Evolutionary conservation across 2,888 invertebrate species (phyloP).

Genomic region (Bugula neritina): DNA sequence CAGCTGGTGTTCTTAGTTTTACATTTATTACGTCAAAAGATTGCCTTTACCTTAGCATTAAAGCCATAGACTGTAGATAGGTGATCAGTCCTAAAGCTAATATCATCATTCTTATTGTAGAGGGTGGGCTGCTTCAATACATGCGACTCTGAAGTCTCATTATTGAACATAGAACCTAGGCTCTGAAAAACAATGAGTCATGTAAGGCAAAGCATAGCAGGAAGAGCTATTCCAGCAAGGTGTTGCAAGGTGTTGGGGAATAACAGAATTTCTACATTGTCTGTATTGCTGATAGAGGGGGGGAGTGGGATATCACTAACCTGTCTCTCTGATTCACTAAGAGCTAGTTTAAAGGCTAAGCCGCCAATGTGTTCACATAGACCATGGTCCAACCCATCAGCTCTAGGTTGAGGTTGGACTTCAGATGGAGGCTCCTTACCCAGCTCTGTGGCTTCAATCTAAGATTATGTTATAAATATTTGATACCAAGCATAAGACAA

Average conservation of each 20-base stretch:
- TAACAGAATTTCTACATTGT: no score
- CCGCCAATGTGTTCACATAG: slow-evolving; percentile 42
- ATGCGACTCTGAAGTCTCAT: slow-evolving; percentile 37
- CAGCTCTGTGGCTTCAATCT: slow-evolving; percentile 46
- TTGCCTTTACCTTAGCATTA: slow-evolving; percentile 37
- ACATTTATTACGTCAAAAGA: no score
- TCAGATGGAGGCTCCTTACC: slow-evolving; percentile 46
- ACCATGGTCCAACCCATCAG: slow-evolving; percentile 42
- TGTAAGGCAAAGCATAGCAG: no score
- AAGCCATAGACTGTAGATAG: slow-evolving; percentile 41
- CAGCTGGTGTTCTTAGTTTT: no score
- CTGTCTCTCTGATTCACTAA: slow-evolving; percentile 44
- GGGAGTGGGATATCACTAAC: no score
- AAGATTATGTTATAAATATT: no score
- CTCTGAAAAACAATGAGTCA: slow-evolving; percentile 4
- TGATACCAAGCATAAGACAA: no score
- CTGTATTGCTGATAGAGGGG: no score
- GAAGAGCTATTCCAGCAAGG: no score
- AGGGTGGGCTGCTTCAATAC: slow-evolving; percentile 40
- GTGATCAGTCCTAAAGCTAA: slow-evolving; percentile 41
- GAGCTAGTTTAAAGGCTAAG: slow-evolving; percentile 45
- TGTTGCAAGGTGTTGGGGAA: no score
- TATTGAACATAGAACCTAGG: slow-evolving; percentile 32
- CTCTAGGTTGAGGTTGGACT: slow-evolving; percentile 36
- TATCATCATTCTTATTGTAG: slow-evolving; percentile 43